Conservation (phyloP, 2,797 vertebrate genomes). For the Siniperca undulata region DNA sequence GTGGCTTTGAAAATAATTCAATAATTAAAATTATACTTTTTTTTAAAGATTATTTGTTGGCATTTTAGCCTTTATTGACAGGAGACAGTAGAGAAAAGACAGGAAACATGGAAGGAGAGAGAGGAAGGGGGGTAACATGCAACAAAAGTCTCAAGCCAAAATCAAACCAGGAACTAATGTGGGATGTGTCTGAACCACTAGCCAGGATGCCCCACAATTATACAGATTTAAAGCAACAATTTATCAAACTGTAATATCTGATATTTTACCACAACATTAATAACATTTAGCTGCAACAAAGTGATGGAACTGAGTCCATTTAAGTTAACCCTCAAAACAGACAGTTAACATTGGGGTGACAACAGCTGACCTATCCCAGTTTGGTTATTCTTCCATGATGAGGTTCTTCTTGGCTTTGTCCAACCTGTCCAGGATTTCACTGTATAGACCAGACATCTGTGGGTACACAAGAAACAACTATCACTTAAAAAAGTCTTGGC, state of each 20-base stretch:
- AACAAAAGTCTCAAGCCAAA: background rate
- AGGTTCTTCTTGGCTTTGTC: slow-evolving; percentile 84
- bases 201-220: background rate
- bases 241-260: slow-evolving; percentile 13
- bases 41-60: background rate
- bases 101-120: background rate
- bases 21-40: background rate
- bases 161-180: slow-evolving; percentile 5
- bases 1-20: slow-evolving; percentile 25
- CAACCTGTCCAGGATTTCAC: slow-evolving; percentile 88
- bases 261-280: slow-evolving; percentile 13
- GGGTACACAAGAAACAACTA: slow-evolving; percentile 46
- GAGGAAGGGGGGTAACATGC: background rate
- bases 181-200: background rate
- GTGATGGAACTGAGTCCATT: background rate
- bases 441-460: slow-evolving; percentile 91
- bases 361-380: slow-evolving; percentile 5
- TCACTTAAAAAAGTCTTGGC: slow-evolving; percentile 5
- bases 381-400: slow-evolving; percentile 77
- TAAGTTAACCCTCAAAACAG: background rate
- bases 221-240: background rate
- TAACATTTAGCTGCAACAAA: slow-evolving; percentile 32
- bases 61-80: slow-evolving; percentile 11
- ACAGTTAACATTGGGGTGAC: background rate
- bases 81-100: background rate